Evolutionary conservation across 2,888 invertebrate species (phyloP), one percentile per base, ranked within the genome.

Genomic region (Parnassius mnemosyne): DNA sequence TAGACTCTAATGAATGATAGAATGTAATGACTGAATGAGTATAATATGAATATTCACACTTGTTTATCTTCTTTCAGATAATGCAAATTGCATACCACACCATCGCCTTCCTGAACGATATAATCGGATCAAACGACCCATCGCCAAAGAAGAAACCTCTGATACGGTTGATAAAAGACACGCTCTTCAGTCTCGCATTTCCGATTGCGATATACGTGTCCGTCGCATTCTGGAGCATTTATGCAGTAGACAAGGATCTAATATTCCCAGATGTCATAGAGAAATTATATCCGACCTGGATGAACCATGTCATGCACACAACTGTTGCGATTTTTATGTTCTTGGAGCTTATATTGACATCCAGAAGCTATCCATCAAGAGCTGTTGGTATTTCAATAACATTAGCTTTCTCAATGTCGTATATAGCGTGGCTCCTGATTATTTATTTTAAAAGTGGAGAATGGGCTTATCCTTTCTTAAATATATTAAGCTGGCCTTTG

Each of bases 401-500:
- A 3, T 64, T 88, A 9, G 64, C 79, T 0, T 94, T 97, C 72
- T 93, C 94, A 85, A 66, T 92, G 0, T 70, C 85, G 11, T 97
- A 97, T 76, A 81, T 95, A 46, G 69, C 93, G 2, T 97, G 96
- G 95, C 87, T 96, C 53, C 94, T 95, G 72, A 81, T 94, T 43
- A 92, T 96, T 25, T 94, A 94, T 76, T 85, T 92, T 55, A 93
- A 93, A 68, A 94, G 94, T 12, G 95, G 95, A 50, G 87, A 95
- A 51, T 98, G 98, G 98, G 96, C 97, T 0, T 98, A 98, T 79
- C 98, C 98, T 0, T 93, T 98, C 16, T 92, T 98, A 68, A 93
- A 95, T 25, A 93, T 96, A 0, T 83, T 98, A 53, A 93, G 94
- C 74, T 87, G 94, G 76, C 93, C 94, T 1, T 85, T 94, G 63